Conservation (phyloP, 2,888 invertebrate species). For the Arge pagana region DNA sequence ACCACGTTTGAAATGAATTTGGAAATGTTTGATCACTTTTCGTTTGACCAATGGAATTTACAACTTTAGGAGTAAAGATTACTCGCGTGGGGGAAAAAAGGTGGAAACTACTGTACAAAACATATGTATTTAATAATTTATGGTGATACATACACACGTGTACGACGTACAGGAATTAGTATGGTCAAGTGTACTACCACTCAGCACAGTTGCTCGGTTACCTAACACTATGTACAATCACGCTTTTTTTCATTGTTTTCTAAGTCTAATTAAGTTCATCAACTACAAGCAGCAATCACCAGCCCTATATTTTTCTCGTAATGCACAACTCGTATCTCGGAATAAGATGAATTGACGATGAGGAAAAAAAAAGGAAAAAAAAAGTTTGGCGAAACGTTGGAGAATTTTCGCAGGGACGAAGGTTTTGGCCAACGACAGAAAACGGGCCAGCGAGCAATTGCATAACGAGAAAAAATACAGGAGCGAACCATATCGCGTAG, state of each 20-base stretch:
- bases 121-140: conserved; percentile 57
- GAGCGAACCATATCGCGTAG: too few species aligned
- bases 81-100: too few species aligned
- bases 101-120: conserved; percentile 48
- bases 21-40: too few species aligned
- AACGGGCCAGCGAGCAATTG: too few species aligned
- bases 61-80: too few species aligned
- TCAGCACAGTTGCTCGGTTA: conserved; percentile 35
- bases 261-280: conserved; percentile 37
- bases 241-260: conserved; percentile 35
- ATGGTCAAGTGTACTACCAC: conserved; percentile 43
- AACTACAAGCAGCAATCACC: conserved; percentile 40
- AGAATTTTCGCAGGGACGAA: too few species aligned
- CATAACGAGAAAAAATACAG: too few species aligned
- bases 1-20: too few species aligned
- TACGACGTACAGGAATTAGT: conserved; percentile 46
- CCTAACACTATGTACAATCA: conserved; percentile 49
- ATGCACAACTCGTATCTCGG: conserved; percentile 5
- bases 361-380: not conserved
- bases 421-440: too few species aligned
- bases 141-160: conserved; percentile 47
- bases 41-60: too few species aligned
- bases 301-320: conserved; percentile 28
- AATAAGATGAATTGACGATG: not conserved
- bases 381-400: too few species aligned